Evolutionary conservation across 2,797 vertebrate species (phyloP).

Genomic region (Schizopygopsis pylzovi): DNA sequence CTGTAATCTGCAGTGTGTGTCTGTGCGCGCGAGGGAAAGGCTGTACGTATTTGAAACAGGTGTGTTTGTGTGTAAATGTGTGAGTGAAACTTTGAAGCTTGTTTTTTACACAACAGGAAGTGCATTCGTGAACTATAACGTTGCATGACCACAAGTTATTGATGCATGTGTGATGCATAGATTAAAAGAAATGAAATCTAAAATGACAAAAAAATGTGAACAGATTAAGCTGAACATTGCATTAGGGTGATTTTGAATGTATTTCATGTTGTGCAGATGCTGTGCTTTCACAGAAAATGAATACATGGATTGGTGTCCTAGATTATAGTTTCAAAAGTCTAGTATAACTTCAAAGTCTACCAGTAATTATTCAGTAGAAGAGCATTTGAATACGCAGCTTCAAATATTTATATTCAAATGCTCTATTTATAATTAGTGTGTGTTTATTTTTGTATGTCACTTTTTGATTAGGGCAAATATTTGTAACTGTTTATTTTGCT

Average conservation of each 20-base stretch:
- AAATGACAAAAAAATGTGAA: background rate
- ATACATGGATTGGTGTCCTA: background rate
- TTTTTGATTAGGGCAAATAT: background rate
- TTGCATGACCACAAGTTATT: too few species aligned
- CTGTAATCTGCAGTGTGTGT: constrained; percentile 20
- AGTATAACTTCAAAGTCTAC: constrained; percentile 1
- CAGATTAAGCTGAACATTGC: background rate
- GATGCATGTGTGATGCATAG: background rate
- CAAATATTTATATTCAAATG: background rate
- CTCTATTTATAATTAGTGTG: background rate
- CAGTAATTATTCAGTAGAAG: background rate
- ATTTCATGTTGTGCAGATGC: background rate
- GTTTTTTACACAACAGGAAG: background rate
- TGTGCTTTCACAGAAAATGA: background rate
- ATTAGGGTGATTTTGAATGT: background rate
- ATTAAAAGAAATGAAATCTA: background rate
- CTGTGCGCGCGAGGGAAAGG: background rate
- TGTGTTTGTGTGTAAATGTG: constrained; percentile 9
- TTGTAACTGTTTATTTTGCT: background rate
- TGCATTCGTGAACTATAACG: background rate
- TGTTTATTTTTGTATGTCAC: background rate
- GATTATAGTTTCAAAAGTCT: background rate
- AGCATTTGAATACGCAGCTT: background rate
- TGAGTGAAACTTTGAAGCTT: background rate
- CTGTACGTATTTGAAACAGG: background rate